phyloP scores from a whole-genome alignment of 1,140 invertebrate genomes.

The Aradophagus sp. region DNA sequence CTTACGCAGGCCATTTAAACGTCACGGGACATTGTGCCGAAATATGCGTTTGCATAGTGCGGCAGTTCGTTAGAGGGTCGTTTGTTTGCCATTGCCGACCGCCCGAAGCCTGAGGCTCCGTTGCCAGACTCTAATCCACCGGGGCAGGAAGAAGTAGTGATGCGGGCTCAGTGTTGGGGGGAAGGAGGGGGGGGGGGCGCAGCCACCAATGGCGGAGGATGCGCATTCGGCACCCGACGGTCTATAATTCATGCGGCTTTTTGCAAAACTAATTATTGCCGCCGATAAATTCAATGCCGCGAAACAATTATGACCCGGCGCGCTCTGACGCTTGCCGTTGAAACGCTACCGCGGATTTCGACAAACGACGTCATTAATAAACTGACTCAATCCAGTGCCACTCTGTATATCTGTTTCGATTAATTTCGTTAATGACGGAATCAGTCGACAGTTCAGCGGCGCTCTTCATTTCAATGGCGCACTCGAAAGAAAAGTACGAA shows the following conservation, averaged over 20 bases:
- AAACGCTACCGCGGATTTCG: too few species aligned
- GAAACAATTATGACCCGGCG: constrained; percentile 10
- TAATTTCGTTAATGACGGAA: too few species aligned
- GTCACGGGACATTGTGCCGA: constrained; percentile 67
- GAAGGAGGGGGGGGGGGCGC: too few species aligned
- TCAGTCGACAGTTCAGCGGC: too few species aligned
- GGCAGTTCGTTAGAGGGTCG: constrained; percentile 66
- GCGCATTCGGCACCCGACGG: constrained; percentile 33
- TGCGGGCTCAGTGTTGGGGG: too few species aligned
- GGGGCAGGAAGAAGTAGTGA: constrained; percentile 43
- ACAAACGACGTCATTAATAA: too few species aligned
- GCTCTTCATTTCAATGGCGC: too few species aligned
- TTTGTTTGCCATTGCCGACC: constrained; percentile 66
- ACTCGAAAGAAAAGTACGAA: too few species aligned
- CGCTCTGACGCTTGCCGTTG: too few species aligned
- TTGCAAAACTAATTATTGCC: constrained; percentile 62
- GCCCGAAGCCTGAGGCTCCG: constrained; percentile 43
- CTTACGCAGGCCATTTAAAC: constrained; percentile 69
- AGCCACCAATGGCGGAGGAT: constrained; percentile 8
- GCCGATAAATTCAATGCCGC: constrained; percentile 51
- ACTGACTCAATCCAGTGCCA: too few species aligned
- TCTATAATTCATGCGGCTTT: constrained; percentile 64
- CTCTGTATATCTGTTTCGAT: too few species aligned
- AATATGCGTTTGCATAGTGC: constrained; percentile 67
- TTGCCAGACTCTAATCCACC: constrained; percentile 52